Evolutionary conservation across 2,797 vertebrate species (phyloP).

Genomic region (Girardinus metallicus): DNA sequence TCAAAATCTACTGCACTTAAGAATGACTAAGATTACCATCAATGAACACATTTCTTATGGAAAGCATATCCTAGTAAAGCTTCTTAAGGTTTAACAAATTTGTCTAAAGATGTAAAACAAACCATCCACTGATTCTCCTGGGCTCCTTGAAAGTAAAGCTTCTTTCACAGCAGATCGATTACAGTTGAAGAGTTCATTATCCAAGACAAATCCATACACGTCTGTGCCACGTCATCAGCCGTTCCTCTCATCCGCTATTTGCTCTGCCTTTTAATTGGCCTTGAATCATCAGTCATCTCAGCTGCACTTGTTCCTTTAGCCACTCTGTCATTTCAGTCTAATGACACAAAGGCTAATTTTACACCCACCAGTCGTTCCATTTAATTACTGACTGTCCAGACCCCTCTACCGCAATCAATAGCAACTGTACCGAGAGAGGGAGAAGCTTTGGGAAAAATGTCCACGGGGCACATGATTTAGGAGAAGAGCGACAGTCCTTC

Average conservation of each 20-base stretch:
- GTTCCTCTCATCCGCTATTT: slow-evolving; percentile 55
- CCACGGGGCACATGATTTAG: slow-evolving; percentile 53
- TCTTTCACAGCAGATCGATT: slow-evolving; percentile 74
- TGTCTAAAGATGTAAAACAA: slow-evolving; percentile 49
- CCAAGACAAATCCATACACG: slow-evolving; percentile 79
- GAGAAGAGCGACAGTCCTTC: slow-evolving; percentile 45
- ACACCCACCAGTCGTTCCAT: slow-evolving; percentile 82
- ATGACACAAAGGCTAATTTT: slow-evolving; percentile 85
- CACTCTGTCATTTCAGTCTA: slow-evolving; percentile 72
- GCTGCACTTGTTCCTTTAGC: slow-evolving; percentile 64
- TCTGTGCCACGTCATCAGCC: slow-evolving; percentile 61
- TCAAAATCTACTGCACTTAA: slow-evolving; percentile 25
- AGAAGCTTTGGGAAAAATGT: slow-evolving; percentile 52
- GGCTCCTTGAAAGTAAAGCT: slow-evolving; percentile 54
- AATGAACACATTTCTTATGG: not conserved
- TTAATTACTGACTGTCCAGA: slow-evolving; percentile 85
- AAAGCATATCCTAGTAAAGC: not conserved
- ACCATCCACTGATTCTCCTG: slow-evolving; percentile 46
- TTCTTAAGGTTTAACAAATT: slow-evolving; percentile 31
- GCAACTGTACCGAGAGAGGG: slow-evolving; percentile 61
- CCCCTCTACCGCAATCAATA: slow-evolving; percentile 80
- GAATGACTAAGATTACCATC: slow-evolving; percentile 14
- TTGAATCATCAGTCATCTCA: slow-evolving; percentile 77
- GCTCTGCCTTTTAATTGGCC: slow-evolving; percentile 80
- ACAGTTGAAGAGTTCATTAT: slow-evolving; percentile 83